Evolutionary conservation across 2,797 vertebrate species (phyloP), one percentile per base, ranked within the genome.

Genomic region (Sebastolobus alascanus): DNA sequence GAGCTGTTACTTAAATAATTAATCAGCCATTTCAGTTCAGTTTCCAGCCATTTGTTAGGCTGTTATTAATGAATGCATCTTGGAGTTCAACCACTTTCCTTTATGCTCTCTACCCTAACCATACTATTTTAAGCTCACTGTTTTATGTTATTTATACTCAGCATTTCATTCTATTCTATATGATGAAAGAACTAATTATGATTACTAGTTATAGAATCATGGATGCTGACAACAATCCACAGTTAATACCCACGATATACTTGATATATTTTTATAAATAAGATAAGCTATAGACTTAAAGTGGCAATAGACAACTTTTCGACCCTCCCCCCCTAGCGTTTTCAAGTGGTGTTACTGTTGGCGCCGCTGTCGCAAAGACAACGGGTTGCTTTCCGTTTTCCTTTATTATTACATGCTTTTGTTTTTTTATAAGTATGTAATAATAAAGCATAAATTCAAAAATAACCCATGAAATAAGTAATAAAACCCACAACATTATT

Each of bases 1-100:
- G 22, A 43, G 14, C 12, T 11, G 0, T n/a, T 22, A 27, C 37
- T 58, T 64, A 4, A 79, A 80, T 82, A 6, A 85, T 88, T 76
- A 1, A 85, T n/a, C 18, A 16, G n/a, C 63, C 33, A 25, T 68
- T 79, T 79, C 18, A 71, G 43, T 70, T 80, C 16, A 35, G 50
- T 69, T 75, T 50, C 29, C 8, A 27, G 43, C 1, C 22, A 61
- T 78, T 73, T 40, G n/a, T 55, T 14, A 38, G 29, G 37, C 29
- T 73, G 16, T 59, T 56, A 31, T 37, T 68, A 54, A 63, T 72
- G 10, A 75, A 72, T 66, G 50, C 12, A 18, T 60, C 25, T 33
- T n/a, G 18, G 10, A 37, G n/a, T 64, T 74, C n/a, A 54, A 9
- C 37, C 37, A 6, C 14, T 31, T 31, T 70, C 13, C 20, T 77